Conservation (phyloP, 1,140 invertebrate genomes). For the Watersipora subatra region DNA sequence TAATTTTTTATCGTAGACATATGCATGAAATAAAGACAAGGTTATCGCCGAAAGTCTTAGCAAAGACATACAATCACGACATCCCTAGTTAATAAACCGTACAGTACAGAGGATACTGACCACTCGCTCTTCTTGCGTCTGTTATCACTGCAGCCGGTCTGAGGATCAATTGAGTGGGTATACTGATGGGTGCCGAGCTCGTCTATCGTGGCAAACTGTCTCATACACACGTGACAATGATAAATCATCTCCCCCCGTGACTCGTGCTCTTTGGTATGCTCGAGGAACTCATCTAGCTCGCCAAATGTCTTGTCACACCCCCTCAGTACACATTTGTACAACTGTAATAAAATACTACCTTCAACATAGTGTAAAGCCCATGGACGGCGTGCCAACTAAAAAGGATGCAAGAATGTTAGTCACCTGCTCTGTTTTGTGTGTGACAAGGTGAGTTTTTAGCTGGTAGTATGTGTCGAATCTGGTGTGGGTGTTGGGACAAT, state of each 20-base stretch:
- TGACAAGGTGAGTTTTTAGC: constrained; percentile 45
- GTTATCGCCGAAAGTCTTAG: no score
- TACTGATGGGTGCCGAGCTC: constrained; percentile 53
- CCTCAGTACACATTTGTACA: constrained; percentile 50
- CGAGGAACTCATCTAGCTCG: constrained; percentile 51
- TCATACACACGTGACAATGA: constrained; percentile 50
- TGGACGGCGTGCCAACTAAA: not conserved
- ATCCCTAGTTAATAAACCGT: no score
- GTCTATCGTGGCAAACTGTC: constrained; percentile 47
- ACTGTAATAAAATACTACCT: not conserved
- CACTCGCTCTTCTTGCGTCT: not conserved
- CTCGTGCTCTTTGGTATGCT: constrained; percentile 46
- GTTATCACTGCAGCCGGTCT: no score
- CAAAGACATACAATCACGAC: no score
- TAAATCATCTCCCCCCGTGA: constrained; percentile 48
- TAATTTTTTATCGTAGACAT: no score
- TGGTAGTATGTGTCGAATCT: constrained; percentile 44
- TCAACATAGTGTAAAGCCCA: no score
- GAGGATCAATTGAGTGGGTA: constrained; percentile 43
- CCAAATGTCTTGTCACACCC: constrained; percentile 49
- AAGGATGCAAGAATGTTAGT: not conserved
- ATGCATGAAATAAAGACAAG: no score
- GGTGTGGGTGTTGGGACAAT: constrained; percentile 31
- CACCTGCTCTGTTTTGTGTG: constrained; percentile 46
- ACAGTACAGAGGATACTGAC: no score